These are phyloP conservation scores for Meta bourneti DNA, from an alignment of 2,888 invertebrate species.

Conservation along the genomic window DNA sequence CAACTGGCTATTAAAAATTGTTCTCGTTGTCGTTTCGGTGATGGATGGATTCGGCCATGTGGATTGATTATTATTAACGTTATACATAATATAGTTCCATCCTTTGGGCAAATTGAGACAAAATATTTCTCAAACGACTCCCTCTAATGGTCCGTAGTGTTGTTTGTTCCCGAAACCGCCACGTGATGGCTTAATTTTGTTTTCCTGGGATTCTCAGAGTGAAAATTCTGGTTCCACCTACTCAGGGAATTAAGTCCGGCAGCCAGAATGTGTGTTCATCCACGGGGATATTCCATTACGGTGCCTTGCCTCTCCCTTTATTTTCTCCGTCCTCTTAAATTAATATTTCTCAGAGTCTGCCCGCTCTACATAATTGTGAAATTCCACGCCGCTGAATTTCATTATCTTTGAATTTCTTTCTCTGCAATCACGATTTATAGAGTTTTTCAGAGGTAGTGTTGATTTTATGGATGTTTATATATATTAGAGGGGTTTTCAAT, in stretches of 20 bases:
- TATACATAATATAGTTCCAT: constrained; percentile 59
- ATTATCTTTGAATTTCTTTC: too few species aligned
- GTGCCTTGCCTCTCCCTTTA: constrained; percentile 14
- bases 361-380: too few species aligned
- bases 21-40: constrained; percentile 58
- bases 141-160: constrained; percentile 39
- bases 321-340: not conserved
- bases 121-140: constrained; percentile 49
- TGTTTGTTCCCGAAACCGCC: not conserved
- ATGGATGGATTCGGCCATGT: constrained; percentile 58
- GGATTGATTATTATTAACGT: constrained; percentile 57
- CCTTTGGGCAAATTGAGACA: constrained; percentile 62
- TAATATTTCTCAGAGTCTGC: not conserved
- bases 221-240: constrained; percentile 36
- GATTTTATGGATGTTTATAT: too few species aligned
- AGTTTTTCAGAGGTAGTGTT: too few species aligned
- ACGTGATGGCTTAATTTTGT: constrained; percentile 30
- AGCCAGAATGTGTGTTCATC: not conserved
- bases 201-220: constrained; percentile 5
- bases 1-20: constrained; percentile 72
- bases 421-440: too few species aligned
- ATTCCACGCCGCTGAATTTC: too few species aligned
- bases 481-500: too few species aligned
- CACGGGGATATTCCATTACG: constrained; percentile 3
- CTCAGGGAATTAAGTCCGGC: not conserved